A percentile compares a stretch with the other conserved stretches of the same genome.
These are phyloP conservation scores for Eremophila alpestris DNA, from an alignment of 2,797 vertebrate genomes.

Conservation along the genomic window DNA sequence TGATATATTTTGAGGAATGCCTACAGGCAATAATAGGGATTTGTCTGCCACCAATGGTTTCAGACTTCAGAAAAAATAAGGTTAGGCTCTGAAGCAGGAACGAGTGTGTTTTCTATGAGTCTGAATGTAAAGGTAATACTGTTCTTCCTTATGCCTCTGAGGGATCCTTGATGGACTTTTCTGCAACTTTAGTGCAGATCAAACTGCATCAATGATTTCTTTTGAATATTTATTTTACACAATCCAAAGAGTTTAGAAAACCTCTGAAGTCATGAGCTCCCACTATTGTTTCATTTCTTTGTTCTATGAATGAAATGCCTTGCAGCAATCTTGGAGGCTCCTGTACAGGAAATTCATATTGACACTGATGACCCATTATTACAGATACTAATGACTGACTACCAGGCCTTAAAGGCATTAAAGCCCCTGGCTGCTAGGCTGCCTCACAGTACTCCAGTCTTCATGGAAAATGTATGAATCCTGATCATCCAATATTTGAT, in stretches of 20 bases:
- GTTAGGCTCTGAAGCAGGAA: not conserved
- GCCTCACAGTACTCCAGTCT: not conserved
- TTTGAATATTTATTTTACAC: slow-evolving; percentile 38
- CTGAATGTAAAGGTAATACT: not conserved
- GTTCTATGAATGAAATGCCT: slow-evolving; percentile 35
- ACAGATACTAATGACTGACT: not conserved
- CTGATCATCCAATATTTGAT: not conserved
- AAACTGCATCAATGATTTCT: slow-evolving; percentile 33
- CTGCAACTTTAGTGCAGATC: not conserved
- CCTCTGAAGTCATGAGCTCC: slow-evolving; percentile 14
- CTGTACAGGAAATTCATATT: not conserved
- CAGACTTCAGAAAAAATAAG: slow-evolving; percentile 5
- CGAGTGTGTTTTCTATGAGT: not conserved
- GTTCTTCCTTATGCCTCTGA: not conserved
- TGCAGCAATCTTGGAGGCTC: slow-evolving; percentile 3
- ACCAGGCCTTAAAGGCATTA: not conserved
- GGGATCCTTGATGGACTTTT: not conserved
- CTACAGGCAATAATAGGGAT: slow-evolving; percentile 42
- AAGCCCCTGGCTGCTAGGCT: not conserved
- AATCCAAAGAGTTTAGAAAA: slow-evolving; percentile 23
- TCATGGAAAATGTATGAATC: not conserved
- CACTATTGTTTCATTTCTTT: slow-evolving; percentile 16
- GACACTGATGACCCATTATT: slow-evolving; percentile 14
- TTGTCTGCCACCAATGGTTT: slow-evolving; percentile 13
- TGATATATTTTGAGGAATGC: slow-evolving; percentile 38